phyloP scores from a whole-genome alignment of 2,113 vertebrate genomes.

The Brachyhypopomus gauderio region DNA sequence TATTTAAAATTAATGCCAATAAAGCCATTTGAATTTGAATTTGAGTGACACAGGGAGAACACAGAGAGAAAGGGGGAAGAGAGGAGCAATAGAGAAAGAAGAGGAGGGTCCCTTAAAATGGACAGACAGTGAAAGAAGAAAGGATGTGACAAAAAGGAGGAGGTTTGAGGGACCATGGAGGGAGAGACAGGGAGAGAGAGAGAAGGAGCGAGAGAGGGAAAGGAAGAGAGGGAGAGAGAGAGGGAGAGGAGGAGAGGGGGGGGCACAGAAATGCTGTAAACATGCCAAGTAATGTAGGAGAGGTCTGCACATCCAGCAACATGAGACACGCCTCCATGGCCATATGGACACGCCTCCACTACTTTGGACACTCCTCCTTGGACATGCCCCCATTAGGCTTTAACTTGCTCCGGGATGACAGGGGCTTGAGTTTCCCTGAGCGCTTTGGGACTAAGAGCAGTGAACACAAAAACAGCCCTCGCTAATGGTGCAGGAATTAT shows the following conservation, averaged over 20 bases:
- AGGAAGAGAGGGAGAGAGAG: neutral
- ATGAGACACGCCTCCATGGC: too few species aligned
- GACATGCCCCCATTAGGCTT: too few species aligned
- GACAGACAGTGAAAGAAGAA: conserved; percentile 63
- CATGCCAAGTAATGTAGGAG: too few species aligned
- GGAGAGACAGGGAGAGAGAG: too few species aligned
- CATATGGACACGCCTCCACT: too few species aligned
- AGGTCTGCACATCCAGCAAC: too few species aligned
- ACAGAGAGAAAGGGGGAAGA: conserved; percentile 15
- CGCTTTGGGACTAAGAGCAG: too few species aligned
- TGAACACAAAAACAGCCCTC: too few species aligned
- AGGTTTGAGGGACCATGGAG: conserved; percentile 6
- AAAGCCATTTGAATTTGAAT: too few species aligned
- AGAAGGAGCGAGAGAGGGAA: neutral
- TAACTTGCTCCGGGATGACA: conserved; percentile 1
- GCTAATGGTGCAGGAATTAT: too few species aligned
- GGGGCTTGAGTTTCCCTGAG: conserved; percentile 10
- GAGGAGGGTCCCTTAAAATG: conserved; percentile 49
- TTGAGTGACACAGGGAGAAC: conserved; percentile 10
- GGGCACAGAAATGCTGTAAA: conserved; percentile 41
- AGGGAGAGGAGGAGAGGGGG: conserved; percentile 49
- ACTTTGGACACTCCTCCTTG: too few species aligned
- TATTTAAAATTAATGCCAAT: too few species aligned
- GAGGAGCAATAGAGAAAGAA: conserved; percentile 14
- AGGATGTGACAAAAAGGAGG: conserved; percentile 47